Evolutionary conservation across 2,888 invertebrate genomes (phyloP), one percentile per base, ranked within the genome.

Genomic region (Steromphala cineraria): DNA sequence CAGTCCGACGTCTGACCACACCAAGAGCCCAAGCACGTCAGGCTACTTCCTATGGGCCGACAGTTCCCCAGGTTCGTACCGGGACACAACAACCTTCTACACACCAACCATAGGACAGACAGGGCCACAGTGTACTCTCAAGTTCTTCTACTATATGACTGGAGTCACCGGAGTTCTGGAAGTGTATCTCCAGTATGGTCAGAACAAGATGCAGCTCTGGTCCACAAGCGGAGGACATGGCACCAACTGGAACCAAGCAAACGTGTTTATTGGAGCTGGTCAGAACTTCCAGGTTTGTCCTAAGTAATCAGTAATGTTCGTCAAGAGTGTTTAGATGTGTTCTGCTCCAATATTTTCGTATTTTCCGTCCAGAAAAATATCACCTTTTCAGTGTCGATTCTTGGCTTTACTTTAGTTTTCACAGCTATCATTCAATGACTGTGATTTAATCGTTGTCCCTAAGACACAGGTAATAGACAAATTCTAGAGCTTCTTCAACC

Each of bases 31-130:
- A 19, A 53, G 84, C 8, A 55, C 36, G 10, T 21, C 40, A 4
- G 91, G 90, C n/a, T 89, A 83, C 81, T 90, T 87, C 75, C 80
- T 88, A 0, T 87, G 84, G 81, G 89, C 90, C 0, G 88, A 90
- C 75, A 89, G 89, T 71, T 89, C 90, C 2, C 81, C 79, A 17
- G 90, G 79, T 31, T 36, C 74, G 5, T 86, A 83, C 79, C 82
- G 83, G 31, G 89, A 90, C 75, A 84, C 81, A 7, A 87, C 90
- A 7, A 80, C 83, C 13, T 53, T 90, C 0, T 84, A 83, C 77
- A 85, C 88, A 7, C 84, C 88, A 0, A 79, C 67, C 8, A 87
- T 89, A 13, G 80, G 87, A 3, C 80, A 82, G 8, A 87, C 88
- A 8, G 91, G 90, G 17, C 90, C 91, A 13, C 90, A 89, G 81